Conservation (phyloP, 2,113 vertebrate genomes). For the Candoia aspera region DNA sequence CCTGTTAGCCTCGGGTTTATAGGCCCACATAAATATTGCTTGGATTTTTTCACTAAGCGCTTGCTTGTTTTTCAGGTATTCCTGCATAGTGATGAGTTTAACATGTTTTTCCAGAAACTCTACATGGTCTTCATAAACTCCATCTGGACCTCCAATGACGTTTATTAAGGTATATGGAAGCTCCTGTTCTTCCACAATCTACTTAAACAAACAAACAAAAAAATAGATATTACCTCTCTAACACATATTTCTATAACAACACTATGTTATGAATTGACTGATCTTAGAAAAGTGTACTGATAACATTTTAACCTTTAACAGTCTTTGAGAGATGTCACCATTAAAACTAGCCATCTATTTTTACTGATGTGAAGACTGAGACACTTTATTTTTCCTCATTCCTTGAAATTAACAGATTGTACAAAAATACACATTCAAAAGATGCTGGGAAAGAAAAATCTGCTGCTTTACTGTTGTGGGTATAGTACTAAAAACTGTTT, state of each 20-base stretch:
- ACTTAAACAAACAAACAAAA: background rate
- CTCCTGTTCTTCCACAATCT: conserved; percentile 68
- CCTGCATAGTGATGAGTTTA: conserved; percentile 69
- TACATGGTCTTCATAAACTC: conserved; percentile 64
- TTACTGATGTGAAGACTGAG: background rate
- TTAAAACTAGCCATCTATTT: background rate
- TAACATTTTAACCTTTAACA: background rate
- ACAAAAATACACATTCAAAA: background rate
- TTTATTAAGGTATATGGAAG: conserved; percentile 67
- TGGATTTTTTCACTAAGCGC: conserved; percentile 65
- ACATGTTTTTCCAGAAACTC: conserved; percentile 74
- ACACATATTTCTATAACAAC: background rate
- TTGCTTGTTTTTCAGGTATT: conserved; percentile 70
- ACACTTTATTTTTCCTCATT: background rate
- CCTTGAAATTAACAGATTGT: background rate
- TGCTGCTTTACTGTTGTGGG: background rate
- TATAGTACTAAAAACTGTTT: background rate
- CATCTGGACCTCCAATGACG: conserved; percentile 52
- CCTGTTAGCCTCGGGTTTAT: conserved; percentile 43
- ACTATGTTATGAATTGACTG: background rate
- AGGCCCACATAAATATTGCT: conserved; percentile 74
- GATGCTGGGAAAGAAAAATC: background rate
- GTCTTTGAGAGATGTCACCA: background rate
- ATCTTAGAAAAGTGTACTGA: background rate
- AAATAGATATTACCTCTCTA: background rate